Evolutionary conservation across 2,113 vertebrate species (phyloP).

Genomic region (Ophiodon elongatus): DNA sequence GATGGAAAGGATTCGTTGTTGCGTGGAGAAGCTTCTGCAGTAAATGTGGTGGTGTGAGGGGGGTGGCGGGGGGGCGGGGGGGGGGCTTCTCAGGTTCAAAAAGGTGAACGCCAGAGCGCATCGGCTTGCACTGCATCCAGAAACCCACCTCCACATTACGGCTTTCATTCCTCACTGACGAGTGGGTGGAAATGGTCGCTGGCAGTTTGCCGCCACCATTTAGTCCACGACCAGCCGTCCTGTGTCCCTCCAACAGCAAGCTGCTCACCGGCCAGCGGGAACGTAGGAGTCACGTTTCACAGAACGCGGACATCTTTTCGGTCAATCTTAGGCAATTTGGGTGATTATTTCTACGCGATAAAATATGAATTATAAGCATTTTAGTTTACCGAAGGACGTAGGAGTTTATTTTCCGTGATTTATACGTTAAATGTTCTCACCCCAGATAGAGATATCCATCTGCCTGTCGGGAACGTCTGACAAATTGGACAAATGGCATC

Average conservation of each 20-base stretch:
- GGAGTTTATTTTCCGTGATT: not conserved
- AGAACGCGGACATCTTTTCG: not conserved
- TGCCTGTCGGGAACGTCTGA: not conserved
- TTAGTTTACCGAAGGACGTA: not conserved
- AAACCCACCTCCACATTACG: constrained; percentile 44
- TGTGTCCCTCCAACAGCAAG: constrained; percentile 58
- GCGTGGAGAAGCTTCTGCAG: constrained; percentile 13
- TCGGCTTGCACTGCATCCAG: constrained; percentile 15
- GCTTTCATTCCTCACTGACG: constrained; percentile 59
- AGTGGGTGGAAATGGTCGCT: constrained; percentile 56
- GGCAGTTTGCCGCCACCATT: constrained; percentile 55
- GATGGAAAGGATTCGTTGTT: constrained; percentile 15
- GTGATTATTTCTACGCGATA: not conserved
- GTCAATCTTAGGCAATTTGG: not conserved
- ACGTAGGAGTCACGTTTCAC: not conserved
- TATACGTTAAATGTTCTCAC: not conserved
- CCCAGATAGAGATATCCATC: not conserved
- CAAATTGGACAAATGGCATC: not conserved
- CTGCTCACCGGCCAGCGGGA: constrained; percentile 38
- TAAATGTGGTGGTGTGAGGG: not conserved
- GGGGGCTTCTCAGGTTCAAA: constrained; percentile 43
- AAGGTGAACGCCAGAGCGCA: constrained; percentile 7
- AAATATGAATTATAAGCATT: not conserved
- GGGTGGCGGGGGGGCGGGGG: too few relatives aligned
- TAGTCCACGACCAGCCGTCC: constrained; percentile 57